Percentiles rank a stretch among this genome's conserved stretches.
These are phyloP conservation scores for Calycopis cecrops DNA, from an alignment of 1,140 invertebrate genomes.

Conservation along the genomic window DNA sequence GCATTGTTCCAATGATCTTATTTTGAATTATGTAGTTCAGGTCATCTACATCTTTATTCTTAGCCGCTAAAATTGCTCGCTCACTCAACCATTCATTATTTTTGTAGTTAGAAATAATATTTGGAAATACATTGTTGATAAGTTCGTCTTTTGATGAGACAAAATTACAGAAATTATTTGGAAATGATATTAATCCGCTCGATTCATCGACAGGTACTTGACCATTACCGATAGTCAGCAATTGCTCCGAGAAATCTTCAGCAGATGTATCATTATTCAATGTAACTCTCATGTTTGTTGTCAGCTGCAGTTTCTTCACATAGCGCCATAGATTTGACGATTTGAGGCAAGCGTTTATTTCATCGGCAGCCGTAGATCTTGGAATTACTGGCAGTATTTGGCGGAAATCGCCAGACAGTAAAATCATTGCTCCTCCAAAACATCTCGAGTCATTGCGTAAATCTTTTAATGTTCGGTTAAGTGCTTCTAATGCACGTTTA, in stretches of 20 bases:
- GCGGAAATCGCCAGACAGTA: too few species aligned
- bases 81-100: slow-evolving; percentile 21
- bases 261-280: slow-evolving; percentile 27
- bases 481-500: background rate
- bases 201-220: slow-evolving; percentile 42
- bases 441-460: too few species aligned
- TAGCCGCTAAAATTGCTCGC: slow-evolving; percentile 33
- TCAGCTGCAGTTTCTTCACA: slow-evolving; percentile 43
- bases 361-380: slow-evolving; percentile 62
- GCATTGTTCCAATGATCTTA: slow-evolving; percentile 28
- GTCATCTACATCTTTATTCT: slow-evolving; percentile 37
- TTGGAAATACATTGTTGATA: slow-evolving; percentile 38
- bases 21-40: slow-evolving; percentile 34
- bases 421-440: too few species aligned
- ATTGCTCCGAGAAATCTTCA: slow-evolving; percentile 30
- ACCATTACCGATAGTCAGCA: slow-evolving; percentile 43
- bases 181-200: slow-evolving; percentile 43
- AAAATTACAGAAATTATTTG: slow-evolving; percentile 1
- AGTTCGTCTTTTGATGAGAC: slow-evolving; percentile 38
- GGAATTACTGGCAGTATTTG: slow-evolving; percentile 56
- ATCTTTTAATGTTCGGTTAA: too few species aligned
- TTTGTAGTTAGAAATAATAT: slow-evolving; percentile 31
- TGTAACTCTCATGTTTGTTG: slow-evolving; percentile 28
- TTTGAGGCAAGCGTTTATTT: slow-evolving; percentile 56
- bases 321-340: slow-evolving; percentile 53